Base-by-base conservation (phyloP, 2,113 vertebrate genomes). In the Halichoerus grypus region DNA sequence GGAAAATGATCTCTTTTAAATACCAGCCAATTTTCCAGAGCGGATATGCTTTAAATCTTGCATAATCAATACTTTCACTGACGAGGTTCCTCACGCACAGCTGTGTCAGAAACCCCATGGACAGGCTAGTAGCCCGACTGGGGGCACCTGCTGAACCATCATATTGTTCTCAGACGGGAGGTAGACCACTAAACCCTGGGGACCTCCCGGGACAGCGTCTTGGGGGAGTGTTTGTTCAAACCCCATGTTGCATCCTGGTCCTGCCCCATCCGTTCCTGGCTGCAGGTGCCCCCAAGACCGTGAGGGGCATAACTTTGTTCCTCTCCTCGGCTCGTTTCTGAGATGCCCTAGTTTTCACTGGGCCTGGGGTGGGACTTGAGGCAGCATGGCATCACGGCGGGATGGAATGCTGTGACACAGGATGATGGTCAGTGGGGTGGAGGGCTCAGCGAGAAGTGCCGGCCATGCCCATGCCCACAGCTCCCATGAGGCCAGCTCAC, bases 351-450 rank as follows among this genome's bases (percentile, higher is more conserved):
- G 33, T 55, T 59, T 16, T 16, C 49, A 1, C 55, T 4, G 4
- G 5, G 28, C 14, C 5, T 1, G 28, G 42, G 36, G 0, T 28
- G 46, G 26, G n/a, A 7, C 28, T 4, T 3, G 46, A 7, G 28
- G 33, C 0, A 0, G 6, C 15, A 1, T 1, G 1, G 2, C 18
- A 39, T n/a, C 53, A 7, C 0, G 0, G 65, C 5, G 0, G 22
- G 61, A 51, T 0, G 3, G 53, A 14, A 51, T 1, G 5, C 55
- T 26, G 3, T 77, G 28, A 19, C 18, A 15, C 28, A 39, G 0
- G 16, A 2, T 1, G 2, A 18, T 0, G 1, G 5, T 31, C 71
- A 28, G 3, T 3, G 21, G 59, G 19, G 19, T 1, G 2, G 36
- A 11, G 0, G 31, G 36, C 19, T 1, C 8, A 5, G 69, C 0